Percentiles rank a stretch among this genome's conserved stretches.
Conservation (phyloP, 2,113 vertebrate genomes). For the Arizona elegans region DNA sequence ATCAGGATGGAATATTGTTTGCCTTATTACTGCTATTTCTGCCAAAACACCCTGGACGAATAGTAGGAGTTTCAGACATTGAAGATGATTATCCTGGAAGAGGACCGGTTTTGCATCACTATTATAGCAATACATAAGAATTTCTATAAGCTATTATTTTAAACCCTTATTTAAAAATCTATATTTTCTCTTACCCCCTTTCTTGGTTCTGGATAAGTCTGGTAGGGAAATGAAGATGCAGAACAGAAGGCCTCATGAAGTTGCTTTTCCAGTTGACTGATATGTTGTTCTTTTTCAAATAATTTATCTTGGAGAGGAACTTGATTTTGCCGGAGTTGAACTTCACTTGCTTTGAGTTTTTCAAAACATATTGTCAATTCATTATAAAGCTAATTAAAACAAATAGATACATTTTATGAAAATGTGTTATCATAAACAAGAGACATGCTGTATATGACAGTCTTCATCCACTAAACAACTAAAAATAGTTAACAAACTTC, state of each 20-base stretch:
- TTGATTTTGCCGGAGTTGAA: constrained; percentile 75
- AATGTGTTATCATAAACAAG: not conserved
- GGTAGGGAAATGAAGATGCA: constrained; percentile 47
- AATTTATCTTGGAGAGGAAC: constrained; percentile 76
- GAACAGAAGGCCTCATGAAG: constrained; percentile 63
- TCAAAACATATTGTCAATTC: constrained; percentile 85
- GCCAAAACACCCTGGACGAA: not conserved
- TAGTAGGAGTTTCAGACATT: not conserved
- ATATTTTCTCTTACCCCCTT: constrained; percentile 66
- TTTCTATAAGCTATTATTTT: not conserved
- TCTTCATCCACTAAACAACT: not conserved
- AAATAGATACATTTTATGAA: constrained; percentile 21
- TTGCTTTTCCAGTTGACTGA: constrained; percentile 76
- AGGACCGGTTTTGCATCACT: not conserved
- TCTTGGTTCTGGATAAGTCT: constrained; percentile 63
- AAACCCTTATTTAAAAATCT: not conserved
- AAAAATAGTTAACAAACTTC: constrained; percentile 13
- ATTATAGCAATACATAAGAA: too few species aligned
- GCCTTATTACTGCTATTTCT: not conserved
- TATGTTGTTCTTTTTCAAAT: constrained; percentile 76
- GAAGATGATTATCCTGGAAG: not conserved
- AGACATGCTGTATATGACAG: not conserved
- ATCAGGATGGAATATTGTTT: not conserved
- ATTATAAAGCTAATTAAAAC: constrained; percentile 79
- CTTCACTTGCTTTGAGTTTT: constrained; percentile 78